These are phyloP conservation scores for Paramisgurnus dabryanus DNA, from an alignment of 2,113 vertebrate genomes.

Conservation along the genomic window DNA sequence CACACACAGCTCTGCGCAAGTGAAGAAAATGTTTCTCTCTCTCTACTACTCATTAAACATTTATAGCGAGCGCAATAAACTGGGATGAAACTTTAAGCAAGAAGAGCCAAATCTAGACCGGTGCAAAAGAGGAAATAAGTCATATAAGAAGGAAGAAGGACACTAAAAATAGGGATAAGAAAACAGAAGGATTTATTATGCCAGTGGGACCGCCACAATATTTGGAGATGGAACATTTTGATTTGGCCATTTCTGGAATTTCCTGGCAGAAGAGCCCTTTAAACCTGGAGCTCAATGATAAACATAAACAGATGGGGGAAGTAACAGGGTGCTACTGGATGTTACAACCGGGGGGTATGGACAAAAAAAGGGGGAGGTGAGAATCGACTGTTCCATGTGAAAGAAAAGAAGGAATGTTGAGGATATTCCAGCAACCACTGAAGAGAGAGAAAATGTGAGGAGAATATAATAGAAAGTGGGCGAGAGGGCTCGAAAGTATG, in stretches of 20 bases:
- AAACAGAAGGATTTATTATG: conserved; percentile 4
- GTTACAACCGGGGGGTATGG: conserved; percentile 51
- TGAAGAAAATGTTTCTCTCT: neutral
- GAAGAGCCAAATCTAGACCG: neutral
- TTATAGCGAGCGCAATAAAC: conserved; percentile 36
- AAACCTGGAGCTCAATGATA: conserved; percentile 42
- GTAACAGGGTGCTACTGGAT: conserved; percentile 56
- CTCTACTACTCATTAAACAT: conserved; percentile 47
- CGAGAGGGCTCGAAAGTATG: neutral
- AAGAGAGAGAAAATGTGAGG: neutral
- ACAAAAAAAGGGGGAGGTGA: conserved; percentile 48
- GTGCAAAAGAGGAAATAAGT: conserved; percentile 28
- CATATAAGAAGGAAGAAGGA: conserved; percentile 46
- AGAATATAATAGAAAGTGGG: neutral
- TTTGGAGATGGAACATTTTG: conserved; percentile 27
- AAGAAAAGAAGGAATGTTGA: conserved; percentile 68
- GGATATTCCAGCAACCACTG: conserved; percentile 33
- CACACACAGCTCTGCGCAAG: no score
- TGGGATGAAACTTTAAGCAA: conserved; percentile 40
- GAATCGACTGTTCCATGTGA: conserved; percentile 64
- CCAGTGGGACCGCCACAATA: conserved; percentile 12
- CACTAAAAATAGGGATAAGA: conserved; percentile 27
- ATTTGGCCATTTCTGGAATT: conserved; percentile 50
- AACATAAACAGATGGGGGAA: conserved; percentile 53
- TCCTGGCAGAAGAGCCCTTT: conserved; percentile 46